Evolutionary conservation across 2,888 invertebrate species (phyloP).

Genomic region (Macrosiphum euphorbiae): DNA sequence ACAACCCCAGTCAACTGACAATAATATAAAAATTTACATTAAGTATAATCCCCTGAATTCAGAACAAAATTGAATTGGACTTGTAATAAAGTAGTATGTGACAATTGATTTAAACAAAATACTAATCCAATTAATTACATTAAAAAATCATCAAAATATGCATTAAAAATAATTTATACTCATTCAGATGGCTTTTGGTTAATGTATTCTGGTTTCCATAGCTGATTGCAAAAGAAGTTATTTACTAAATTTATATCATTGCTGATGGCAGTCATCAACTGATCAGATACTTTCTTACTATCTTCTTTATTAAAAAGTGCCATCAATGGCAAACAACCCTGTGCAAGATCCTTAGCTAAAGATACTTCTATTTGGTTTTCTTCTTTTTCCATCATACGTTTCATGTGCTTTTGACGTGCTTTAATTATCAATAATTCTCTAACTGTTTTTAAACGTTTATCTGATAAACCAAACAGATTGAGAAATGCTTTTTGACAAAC

Average conservation of each 20-base stretch:
- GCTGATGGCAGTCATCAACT: constrained; percentile 69
- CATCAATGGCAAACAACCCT: constrained; percentile 66
- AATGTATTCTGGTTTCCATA: constrained; percentile 73
- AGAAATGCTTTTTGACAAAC: constrained; percentile 75
- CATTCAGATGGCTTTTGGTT: constrained; percentile 63
- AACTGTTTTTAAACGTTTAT: constrained; percentile 73
- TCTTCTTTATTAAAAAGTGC: constrained; percentile 65
- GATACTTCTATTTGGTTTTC: constrained; percentile 66
- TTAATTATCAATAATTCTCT: constrained; percentile 72
- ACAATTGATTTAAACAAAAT: constrained; percentile 21
- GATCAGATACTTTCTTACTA: constrained; percentile 70
- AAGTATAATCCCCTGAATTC: constrained; percentile 37
- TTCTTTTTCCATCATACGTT: constrained; percentile 65
- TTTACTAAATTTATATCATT: constrained; percentile 73
- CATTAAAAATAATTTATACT: constrained; percentile 19
- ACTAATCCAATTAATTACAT: constrained; percentile 42
- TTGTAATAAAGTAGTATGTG: constrained; percentile 22
- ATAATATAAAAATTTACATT: constrained; percentile 25
- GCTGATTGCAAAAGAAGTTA: constrained; percentile 74
- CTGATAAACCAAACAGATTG: constrained; percentile 74
- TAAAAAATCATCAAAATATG: constrained; percentile 11
- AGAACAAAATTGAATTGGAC: constrained; percentile 43
- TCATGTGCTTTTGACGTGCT: constrained; percentile 64
- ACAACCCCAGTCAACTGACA: constrained; percentile 29
- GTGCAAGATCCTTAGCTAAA: constrained; percentile 66